Evolutionary conservation across 2,113 vertebrate species (phyloP), one percentile per base, ranked within the genome.

Genomic region (Chascanopsetta lugubris): DNA sequence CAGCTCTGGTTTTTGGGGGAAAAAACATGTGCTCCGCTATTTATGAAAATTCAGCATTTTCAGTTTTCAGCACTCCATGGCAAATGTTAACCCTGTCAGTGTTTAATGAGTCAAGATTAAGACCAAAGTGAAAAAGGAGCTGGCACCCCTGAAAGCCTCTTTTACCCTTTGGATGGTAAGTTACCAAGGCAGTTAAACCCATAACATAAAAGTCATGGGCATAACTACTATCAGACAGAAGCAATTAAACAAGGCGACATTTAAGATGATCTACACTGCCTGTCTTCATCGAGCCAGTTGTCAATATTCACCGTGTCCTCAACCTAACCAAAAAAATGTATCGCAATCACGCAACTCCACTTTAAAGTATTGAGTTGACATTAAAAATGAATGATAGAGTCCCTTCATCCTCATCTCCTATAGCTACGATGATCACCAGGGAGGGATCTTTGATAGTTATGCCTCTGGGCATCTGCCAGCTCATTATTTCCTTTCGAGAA

Each of bases 351-450:
- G 76, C 77, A 64, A 66, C 77, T 82, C 58, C 51, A 78, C 78
- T 88, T 90, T 87, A 80, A 88, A 86, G 82, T 85, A 85, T 85
- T 76, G 86, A 83, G 85, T 83, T 85, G 89, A 79, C 86, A 92
- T 92, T 91, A 92, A 92, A 90, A 90, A 90, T 91, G 84, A 90
- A 92, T 91, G 89, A 89, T 86, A 65, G 79, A 80, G 67, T 75
- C 84, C 75, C 83, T 75, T 86, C 69, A 72, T 83, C 75, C 54
- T 84, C 84, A 70, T 85, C 80, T 84, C 78, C 72, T 76, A 68
- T 85, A 70, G 73, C 81, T 80, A 80, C 74, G 80, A 83, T 80
- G 75, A 89, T 89, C 84, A 89, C 87, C 79, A 80, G 85, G 86
- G 85, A 89, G 72, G 74, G 78, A 81, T 86, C 81, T 82, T 77